These are phyloP conservation scores for Julus scanicus DNA, from an alignment of 2,888 invertebrate species.

Conservation along the genomic window DNA sequence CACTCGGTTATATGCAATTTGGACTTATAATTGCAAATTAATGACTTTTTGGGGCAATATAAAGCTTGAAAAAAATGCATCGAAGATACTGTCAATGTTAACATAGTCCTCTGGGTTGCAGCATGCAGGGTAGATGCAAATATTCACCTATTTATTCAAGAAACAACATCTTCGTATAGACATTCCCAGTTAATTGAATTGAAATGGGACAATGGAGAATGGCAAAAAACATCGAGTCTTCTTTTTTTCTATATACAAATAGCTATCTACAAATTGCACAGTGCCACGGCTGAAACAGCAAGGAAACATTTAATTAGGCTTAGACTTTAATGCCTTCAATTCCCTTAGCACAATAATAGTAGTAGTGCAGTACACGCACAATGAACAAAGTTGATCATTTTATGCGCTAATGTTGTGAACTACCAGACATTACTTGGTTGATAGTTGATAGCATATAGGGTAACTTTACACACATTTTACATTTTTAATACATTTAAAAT, in stretches of 20 bases:
- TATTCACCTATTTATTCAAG: constrained; percentile 11
- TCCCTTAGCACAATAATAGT: neutral
- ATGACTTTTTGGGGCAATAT: neutral
- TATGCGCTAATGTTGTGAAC: constrained; percentile 1
- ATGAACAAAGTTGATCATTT: constrained; percentile 24
- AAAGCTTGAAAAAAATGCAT: neutral
- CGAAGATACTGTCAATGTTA: constrained; percentile 19
- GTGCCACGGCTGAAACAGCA: constrained; percentile 18
- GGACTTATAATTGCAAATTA: neutral
- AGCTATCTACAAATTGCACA: neutral
- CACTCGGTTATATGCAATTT: neutral
- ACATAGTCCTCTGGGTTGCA: neutral
- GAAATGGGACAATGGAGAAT: constrained; percentile 42
- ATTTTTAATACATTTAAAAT: no score
- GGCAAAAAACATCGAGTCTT: constrained; percentile 6
- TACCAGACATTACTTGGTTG: neutral
- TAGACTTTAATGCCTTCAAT: constrained; percentile 22
- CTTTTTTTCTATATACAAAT: neutral
- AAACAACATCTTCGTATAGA: neutral
- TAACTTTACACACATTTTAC: no score
- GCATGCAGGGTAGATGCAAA: neutral
- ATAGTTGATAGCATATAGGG: neutral
- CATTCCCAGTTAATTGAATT: constrained; percentile 32
- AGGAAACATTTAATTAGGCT: constrained; percentile 42
- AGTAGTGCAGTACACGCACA: neutral